Evolutionary conservation across 1,140 invertebrate species (phyloP), one percentile per base, ranked within the genome.

Genomic region (Oryctes rhinoceros): DNA sequence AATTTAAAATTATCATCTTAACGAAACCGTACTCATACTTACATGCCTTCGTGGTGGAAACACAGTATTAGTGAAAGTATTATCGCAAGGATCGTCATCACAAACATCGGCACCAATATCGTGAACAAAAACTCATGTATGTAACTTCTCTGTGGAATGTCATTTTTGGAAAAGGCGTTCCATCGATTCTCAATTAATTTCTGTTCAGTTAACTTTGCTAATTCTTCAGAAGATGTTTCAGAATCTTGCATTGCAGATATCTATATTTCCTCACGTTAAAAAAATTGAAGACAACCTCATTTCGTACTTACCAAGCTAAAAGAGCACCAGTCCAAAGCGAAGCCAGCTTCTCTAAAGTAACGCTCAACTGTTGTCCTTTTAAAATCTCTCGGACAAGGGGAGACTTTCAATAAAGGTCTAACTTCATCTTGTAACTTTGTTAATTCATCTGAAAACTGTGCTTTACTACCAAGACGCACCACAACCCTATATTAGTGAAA

Each of bases 251-350:
- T 44, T 84, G 87, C 67, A 83, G 86, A 82, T 87, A 83, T 83
- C 87, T 87, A 59, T 4, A 18, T 59, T 18, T 44, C 9, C 5
- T 59, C 18, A 59, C 7, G n/a, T n/a, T 18, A 59, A 53, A 53
- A 49, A 15, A 53, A 59, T 15, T 53, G 49, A 13, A 15, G 49
- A 53, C 9, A 18, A 15, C 1, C 13, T n/a, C 0, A 24, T 13
- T 71, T 18, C 77, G 9, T 59, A 86, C 89, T 88, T 87, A 95
- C 94, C 89, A 97, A 88, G 87, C 92, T 90, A 85, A 97, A 97
- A 76, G 93, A 93, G 84, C 96, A 98, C 96, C 96, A 98, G 86
- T 98, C 96, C 18, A 97, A 86, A 47, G 92, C 90, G 84, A 97
- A 94, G 11, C 92, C 92, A 20, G 92, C 91, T 79, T 93, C 91